These are phyloP conservation scores for Carlito syrichta DNA, from an alignment of 2,113 vertebrate genomes.

Conservation along the genomic window DNA sequence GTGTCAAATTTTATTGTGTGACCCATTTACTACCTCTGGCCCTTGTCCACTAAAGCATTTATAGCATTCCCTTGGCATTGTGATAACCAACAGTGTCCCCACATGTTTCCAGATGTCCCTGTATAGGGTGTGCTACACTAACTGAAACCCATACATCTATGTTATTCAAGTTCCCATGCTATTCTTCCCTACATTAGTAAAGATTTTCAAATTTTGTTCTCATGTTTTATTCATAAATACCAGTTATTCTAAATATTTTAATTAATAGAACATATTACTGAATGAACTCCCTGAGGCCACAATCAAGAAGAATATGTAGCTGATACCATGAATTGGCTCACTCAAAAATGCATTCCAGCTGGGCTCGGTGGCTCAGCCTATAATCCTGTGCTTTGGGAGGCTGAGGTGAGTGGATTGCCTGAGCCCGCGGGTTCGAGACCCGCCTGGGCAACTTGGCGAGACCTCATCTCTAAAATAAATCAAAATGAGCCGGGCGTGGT, in stretches of 20 bases:
- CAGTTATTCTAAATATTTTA: constrained; percentile 64
- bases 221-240: constrained; percentile 63
- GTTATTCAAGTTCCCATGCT: neutral
- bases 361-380: no score
- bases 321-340: neutral
- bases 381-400: no score
- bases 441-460: no score
- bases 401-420: no score
- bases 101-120: neutral
- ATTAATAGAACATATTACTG: constrained; percentile 62
- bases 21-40: neutral
- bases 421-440: no score
- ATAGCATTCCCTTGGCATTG: neutral
- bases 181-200: neutral
- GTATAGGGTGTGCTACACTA: neutral
- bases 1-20: neutral
- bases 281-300: constrained; percentile 47
- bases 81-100: neutral
- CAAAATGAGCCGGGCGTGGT: no score
- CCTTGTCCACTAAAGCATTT: neutral
- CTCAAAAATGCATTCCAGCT: neutral
- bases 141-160: constrained; percentile 11
- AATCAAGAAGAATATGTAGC: constrained; percentile 12
- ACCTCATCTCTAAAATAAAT: no score
- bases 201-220: constrained; percentile 46